These are phyloP conservation scores for Ciconia nigra DNA, from an alignment of 2,797 vertebrate genomes.

Conservation along the genomic window DNA sequence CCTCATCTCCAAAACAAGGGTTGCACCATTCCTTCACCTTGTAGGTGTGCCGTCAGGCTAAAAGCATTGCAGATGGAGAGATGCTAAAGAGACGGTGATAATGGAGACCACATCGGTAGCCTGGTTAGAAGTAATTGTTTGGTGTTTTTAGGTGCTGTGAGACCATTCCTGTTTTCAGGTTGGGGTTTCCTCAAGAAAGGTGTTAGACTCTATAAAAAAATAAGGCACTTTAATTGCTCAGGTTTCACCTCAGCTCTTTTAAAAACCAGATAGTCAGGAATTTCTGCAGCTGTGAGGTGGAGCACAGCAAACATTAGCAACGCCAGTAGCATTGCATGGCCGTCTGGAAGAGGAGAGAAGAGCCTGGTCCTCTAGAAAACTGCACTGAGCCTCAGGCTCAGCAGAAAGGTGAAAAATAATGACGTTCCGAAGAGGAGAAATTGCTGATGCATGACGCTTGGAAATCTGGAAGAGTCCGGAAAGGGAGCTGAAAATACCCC, in stretches of 20 bases:
- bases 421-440: not conserved
- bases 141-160: not conserved
- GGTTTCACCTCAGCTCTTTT: conserved; percentile 11
- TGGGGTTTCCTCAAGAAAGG: conserved; percentile 11
- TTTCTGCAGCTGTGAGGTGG: conserved; percentile 34
- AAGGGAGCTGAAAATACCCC: conserved; percentile 43
- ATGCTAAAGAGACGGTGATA: not conserved
- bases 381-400: accelerated
- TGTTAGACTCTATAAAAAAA: not conserved
- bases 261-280: conserved; percentile 42
- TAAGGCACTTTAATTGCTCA: not conserved
- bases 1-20: not conserved
- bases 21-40: not conserved
- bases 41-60: accelerated
- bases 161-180: not conserved
- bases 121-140: not conserved
- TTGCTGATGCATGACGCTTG: not conserved
- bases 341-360: not conserved
- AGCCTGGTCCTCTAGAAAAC: not conserved
- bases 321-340: not conserved
- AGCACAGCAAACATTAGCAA: conserved; percentile 23
- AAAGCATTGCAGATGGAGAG: not conserved
- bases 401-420: not conserved
- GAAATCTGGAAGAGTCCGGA: not conserved
- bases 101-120: not conserved